These are phyloP conservation scores for Thryonomys swinderianus DNA, from an alignment of 2,113 vertebrate species.

Conservation along the genomic window DNA sequence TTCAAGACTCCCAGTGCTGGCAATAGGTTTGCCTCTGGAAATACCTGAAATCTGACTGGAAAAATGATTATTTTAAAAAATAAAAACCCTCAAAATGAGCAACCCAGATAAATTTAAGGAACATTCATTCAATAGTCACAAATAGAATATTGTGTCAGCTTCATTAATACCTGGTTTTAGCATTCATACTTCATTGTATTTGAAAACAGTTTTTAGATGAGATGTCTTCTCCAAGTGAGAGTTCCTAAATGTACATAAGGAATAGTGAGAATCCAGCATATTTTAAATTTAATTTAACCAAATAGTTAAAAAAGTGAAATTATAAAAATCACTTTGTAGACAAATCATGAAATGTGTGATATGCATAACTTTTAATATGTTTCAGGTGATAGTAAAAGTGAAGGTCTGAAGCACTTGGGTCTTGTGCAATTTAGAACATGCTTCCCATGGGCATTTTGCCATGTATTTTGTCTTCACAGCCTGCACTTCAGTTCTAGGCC, in stretches of 20 bases:
- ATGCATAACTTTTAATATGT: background rate
- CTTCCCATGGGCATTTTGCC: background rate
- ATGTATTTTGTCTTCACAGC: background rate
- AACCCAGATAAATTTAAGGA: constrained; percentile 50
- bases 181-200: constrained; percentile 34
- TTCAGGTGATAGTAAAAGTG: background rate
- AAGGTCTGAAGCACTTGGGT: background rate
- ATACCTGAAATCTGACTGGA: constrained; percentile 7
- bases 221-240: constrained; percentile 15
- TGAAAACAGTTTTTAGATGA: constrained; percentile 54
- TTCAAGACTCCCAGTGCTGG: background rate
- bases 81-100: background rate
- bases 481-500: background rate
- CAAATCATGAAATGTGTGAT: background rate
- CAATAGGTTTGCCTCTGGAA: background rate
- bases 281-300: constrained; percentile 56
- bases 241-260: background rate
- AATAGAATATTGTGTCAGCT: constrained; percentile 32
- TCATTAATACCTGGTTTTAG: constrained; percentile 32
- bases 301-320: constrained; percentile 57
- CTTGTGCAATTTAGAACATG: background rate
- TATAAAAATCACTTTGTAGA: background rate
- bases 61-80: constrained; percentile 24
- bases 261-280: constrained; percentile 6
- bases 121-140: constrained; percentile 34